These are phyloP conservation scores for Otolemur crassicaudatus DNA, from an alignment of 2,797 vertebrate species.

Conservation along the genomic window DNA sequence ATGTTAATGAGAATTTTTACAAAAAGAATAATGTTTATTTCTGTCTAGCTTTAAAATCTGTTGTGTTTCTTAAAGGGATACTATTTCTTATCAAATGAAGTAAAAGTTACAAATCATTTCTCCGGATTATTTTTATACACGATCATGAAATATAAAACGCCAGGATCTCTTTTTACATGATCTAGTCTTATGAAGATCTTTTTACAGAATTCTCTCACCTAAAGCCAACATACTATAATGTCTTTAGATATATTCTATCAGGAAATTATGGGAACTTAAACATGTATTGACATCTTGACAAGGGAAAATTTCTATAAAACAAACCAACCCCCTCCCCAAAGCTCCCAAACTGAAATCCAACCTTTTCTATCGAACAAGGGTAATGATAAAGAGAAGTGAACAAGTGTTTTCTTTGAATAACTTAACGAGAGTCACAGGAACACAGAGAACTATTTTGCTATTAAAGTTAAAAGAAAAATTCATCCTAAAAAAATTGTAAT, in stretches of 20 bases:
- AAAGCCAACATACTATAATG: neutral
- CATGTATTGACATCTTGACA: neutral
- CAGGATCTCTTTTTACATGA: neutral
- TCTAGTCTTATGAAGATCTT: neutral
- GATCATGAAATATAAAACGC: neutral
- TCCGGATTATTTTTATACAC: neutral
- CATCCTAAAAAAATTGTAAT: neutral
- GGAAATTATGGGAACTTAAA: neutral
- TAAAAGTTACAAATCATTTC: neutral
- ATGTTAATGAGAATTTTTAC: slow-evolving; percentile 3
- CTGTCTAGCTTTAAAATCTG: neutral
- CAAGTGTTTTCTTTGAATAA: neutral
- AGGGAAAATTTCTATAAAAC: neutral
- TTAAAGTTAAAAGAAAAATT: neutral
- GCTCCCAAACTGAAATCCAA: neutral
- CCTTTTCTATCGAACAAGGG: neutral
- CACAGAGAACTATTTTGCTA: neutral
- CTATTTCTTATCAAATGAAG: neutral
- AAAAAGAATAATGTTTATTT: neutral
- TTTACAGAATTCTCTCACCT: neutral
- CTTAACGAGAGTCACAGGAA: slow-evolving; percentile 52
- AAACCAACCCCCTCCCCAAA: neutral
- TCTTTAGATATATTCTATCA: neutral
- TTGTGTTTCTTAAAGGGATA: slow-evolving; percentile 12
- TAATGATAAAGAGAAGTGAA: neutral